Percentiles rank a stretch among this genome's conserved stretches.
Conservation (phyloP, 2,113 vertebrate genomes). For the Dicrurus megarhynchus region DNA sequence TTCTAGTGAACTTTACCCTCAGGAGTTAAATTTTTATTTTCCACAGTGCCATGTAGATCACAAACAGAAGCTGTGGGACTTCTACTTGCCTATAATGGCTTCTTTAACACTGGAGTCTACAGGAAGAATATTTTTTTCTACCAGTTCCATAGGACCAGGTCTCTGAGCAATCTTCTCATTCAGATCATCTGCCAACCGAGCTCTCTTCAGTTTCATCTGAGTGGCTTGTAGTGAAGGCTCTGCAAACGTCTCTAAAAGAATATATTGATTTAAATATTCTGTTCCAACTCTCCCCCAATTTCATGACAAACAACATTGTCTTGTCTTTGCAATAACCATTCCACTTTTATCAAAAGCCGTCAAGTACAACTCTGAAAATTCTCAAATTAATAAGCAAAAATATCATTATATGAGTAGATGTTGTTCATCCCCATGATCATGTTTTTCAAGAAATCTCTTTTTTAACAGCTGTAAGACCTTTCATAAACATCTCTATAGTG, state of each 20-base stretch:
- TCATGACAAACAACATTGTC: background rate
- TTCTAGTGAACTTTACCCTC: background rate
- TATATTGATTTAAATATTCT: background rate
- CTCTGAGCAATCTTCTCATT: conserved; percentile 98
- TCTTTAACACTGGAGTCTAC: conserved; percentile 94
- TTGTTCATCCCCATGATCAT: background rate
- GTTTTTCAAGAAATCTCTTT: background rate
- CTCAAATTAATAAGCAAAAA: background rate
- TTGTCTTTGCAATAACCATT: background rate
- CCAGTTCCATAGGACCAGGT: conserved; percentile 95
- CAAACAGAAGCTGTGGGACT: background rate
- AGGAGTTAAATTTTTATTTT: background rate
- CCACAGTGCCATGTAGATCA: background rate
- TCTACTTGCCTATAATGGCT: conserved; percentile 89
- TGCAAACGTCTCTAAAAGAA: conserved; percentile 86
- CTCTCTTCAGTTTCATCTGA: conserved; percentile 95
- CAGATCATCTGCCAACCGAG: conserved; percentile 91
- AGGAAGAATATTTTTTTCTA: conserved; percentile 96
- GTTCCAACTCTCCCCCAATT: background rate
- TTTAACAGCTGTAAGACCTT: background rate
- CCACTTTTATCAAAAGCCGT: background rate
- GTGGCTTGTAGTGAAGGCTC: conserved; percentile 96
- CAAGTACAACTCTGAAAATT: background rate
- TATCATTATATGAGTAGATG: background rate
- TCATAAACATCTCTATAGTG: background rate